phyloP scores from a whole-genome alignment of 2,888 invertebrate genomes.

The Campopleginae sp. region DNA sequence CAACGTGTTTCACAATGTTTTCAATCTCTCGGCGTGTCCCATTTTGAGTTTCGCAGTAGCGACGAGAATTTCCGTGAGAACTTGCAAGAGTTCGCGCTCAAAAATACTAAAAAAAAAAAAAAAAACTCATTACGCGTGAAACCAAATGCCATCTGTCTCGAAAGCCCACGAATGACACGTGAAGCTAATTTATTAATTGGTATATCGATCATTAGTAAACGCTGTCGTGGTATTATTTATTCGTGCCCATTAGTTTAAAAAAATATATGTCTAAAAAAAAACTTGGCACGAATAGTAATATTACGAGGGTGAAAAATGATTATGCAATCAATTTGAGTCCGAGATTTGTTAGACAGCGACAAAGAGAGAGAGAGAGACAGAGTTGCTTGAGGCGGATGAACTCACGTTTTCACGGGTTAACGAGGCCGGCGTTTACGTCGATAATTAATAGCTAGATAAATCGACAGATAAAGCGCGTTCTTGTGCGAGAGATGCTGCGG shows the following conservation, averaged over 20 bases:
- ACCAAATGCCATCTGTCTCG: background rate
- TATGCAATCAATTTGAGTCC: conserved; percentile 65
- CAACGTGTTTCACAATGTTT: background rate
- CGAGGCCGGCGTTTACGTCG: conserved; percentile 76
- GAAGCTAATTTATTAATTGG: conserved; percentile 46
- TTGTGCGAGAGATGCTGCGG: conserved; percentile 66
- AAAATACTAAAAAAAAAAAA: background rate
- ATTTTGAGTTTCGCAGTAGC: background rate
- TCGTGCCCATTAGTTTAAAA: background rate
- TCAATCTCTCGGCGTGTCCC: background rate
- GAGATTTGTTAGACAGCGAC: conserved; percentile 52
- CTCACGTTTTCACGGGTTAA: conserved; percentile 75
- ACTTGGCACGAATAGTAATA: conserved; percentile 54
- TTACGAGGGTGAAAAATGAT: conserved; percentile 66
- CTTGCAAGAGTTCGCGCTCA: background rate
- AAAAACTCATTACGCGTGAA: background rate
- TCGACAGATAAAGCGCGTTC: conserved; percentile 76
- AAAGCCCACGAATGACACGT: conserved; percentile 15
- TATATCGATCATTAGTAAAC: conserved; percentile 50
- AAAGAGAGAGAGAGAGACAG: conserved; percentile 28
- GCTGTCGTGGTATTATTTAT: conserved; percentile 37
- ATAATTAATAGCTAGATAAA: conserved; percentile 81
- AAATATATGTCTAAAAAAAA: conserved; percentile 31
- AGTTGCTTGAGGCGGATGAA: conserved; percentile 67
- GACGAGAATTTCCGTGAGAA: background rate